Percentiles rank a stretch among this genome's conserved stretches.
These are phyloP conservation scores for Lacerta viridis DNA, from an alignment of 2,797 vertebrate species.

Conservation along the genomic window DNA sequence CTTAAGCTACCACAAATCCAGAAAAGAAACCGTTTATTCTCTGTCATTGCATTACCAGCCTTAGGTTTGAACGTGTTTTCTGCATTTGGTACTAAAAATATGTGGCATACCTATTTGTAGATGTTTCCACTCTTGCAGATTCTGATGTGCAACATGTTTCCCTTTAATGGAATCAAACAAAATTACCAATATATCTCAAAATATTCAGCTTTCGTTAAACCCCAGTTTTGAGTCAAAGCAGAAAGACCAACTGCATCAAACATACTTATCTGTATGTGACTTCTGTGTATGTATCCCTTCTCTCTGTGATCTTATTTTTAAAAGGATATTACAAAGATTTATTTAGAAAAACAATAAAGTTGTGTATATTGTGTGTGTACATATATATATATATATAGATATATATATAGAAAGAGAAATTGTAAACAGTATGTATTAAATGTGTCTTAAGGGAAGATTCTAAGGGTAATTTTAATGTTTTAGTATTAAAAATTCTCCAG, in stretches of 20 bases:
- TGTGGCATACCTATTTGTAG: conserved; percentile 69
- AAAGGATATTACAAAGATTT: conserved; percentile 81
- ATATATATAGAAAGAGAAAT: conserved; percentile 59
- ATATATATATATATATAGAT: conserved; percentile 82
- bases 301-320: conserved; percentile 81
- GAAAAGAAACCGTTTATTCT: conserved; percentile 48
- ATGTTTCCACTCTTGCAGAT: conserved; percentile 70
- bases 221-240: conserved; percentile 70
- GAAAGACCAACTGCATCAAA: conserved; percentile 73
- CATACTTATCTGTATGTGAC: conserved; percentile 78
- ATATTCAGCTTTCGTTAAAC: conserved; percentile 79
- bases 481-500: conserved; percentile 80
- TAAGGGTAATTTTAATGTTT: conserved; percentile 85
- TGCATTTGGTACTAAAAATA: conserved; percentile 73
- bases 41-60: conserved; percentile 54
- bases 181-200: conserved; percentile 72
- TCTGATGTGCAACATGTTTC: conserved; percentile 80
- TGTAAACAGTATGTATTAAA: conserved; percentile 82
- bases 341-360: conserved; percentile 81
- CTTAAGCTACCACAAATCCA: background rate
- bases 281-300: conserved; percentile 80
- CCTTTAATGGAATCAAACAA: conserved; percentile 71
- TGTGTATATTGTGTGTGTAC: conserved; percentile 88
- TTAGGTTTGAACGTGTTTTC: conserved; percentile 73
- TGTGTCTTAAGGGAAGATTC: conserved; percentile 79